Base-by-base conservation (phyloP, 2,888 invertebrate genomes). In the Drosophila limbata region DNA sequence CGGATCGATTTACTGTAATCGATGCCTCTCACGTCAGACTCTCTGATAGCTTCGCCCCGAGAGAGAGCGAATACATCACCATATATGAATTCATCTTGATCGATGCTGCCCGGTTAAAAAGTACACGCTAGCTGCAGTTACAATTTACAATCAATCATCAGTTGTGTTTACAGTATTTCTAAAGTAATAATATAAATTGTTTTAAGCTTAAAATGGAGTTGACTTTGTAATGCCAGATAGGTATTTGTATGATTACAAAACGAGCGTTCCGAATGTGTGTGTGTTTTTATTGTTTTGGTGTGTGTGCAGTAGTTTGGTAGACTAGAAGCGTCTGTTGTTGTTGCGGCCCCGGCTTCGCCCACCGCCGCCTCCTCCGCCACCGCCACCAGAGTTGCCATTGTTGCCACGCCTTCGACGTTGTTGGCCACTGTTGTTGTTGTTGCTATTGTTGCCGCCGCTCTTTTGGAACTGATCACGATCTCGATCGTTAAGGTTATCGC, bases 321-420 rank as follows among this genome's bases (percentile, higher is more conserved):
- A n/a, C 53, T 87, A 91, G 64, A 90, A 91, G 15, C 91, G 88
- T 57, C 91, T 77, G 69, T 85, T 91, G 53, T 83, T 90, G 55
- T 88, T 87, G 28, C 91, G 91, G 13, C 81, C 81, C 0, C 85
- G 73, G 56, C 70, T 86, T 15, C 85, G 72, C 4, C 76, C 80
- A 19, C 65, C 61, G 0, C 67, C 63, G 10, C 72, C 72, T 59
- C 59, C 67, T 1, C 61, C 28, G 8, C 28, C 28, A 13, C 79
- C 78, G 1, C 90, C 80, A 3, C 78, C 60, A 2, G 69, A 76
- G 6, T 53, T 66, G 19, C 52, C 53, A 50, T 85, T 86, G 56
- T 83, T 91, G 33, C 77, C 81, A 42, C 86, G 89, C 25, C 84
- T 70, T 56, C 85, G 79, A 44, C 87, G 80, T 28, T 79, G 86